phyloP scores from a whole-genome alignment of 2,113 vertebrate genomes.

The Tenrec ecaudatus region DNA sequence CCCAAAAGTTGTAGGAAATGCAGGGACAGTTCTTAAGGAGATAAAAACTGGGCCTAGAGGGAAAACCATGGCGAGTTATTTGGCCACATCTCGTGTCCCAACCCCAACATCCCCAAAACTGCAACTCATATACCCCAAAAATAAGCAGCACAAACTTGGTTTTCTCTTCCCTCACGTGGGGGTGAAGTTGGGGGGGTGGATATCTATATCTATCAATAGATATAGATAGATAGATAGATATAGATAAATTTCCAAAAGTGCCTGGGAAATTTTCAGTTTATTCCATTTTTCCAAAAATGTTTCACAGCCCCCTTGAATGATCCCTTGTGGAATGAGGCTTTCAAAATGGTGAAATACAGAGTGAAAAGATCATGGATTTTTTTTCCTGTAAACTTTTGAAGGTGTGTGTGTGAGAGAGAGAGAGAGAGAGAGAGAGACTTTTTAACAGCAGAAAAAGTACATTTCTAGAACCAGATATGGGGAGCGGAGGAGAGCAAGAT shows the following conservation, averaged over 20 bases:
- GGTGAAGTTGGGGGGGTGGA: too few relatives aligned
- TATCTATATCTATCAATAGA: too few relatives aligned
- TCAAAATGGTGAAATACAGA: too few relatives aligned
- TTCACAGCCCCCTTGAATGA: too few relatives aligned
- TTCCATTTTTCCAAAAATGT: too few relatives aligned
- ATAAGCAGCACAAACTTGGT: background rate
- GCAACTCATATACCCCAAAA: background rate
- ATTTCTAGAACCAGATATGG: slow-evolving; percentile 80
- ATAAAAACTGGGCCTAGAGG: background rate
- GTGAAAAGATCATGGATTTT: background rate
- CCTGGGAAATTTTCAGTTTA: too few relatives aligned
- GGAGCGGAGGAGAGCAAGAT: slow-evolving; percentile 53
- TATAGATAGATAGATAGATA: too few relatives aligned
- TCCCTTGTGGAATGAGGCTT: too few relatives aligned
- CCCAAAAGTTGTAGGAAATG: background rate
- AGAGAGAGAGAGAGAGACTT: too few relatives aligned
- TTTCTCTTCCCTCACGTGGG: too few relatives aligned
- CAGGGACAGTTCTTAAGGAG: slow-evolving; percentile 19
- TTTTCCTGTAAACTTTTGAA: background rate
- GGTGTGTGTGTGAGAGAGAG: too few relatives aligned
- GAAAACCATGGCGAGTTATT: background rate
- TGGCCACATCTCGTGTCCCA: slow-evolving; percentile 10
- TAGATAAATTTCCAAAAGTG: too few relatives aligned
- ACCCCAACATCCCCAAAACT: background rate
- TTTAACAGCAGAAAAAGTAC: slow-evolving; percentile 56